These are phyloP conservation scores for Ctenopoma kingsleyae DNA, from an alignment of 2,797 vertebrate species.

Conservation along the genomic window DNA sequence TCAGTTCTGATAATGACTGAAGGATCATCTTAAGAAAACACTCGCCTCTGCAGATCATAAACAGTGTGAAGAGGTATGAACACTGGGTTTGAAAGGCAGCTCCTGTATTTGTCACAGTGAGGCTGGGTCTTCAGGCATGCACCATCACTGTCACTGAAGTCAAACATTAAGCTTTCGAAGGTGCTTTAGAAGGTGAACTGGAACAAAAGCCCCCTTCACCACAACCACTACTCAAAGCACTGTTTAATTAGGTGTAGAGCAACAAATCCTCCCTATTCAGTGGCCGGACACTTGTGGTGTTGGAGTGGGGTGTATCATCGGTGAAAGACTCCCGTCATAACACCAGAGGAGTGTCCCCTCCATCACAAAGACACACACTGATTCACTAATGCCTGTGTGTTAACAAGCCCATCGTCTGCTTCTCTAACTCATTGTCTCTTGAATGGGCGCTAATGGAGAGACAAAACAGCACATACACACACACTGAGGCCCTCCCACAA, in stretches of 20 bases:
- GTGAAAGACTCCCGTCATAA: conserved; percentile 78
- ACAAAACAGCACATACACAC: conserved; percentile 69
- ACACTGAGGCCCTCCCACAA: conserved; percentile 63
- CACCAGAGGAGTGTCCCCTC: conserved; percentile 74
- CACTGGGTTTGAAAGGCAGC: conserved; percentile 13
- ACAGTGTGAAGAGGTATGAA: conserved; percentile 20
- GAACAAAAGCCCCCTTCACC: conserved; percentile 72
- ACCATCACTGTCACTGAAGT: conserved; percentile 56
- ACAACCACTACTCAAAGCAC: conserved; percentile 74
- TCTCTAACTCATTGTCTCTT: conserved; percentile 78
- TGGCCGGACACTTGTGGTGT: conserved; percentile 74
- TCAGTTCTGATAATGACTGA: conserved; percentile 8
- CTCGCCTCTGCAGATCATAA: conserved; percentile 13
- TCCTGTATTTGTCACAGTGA: conserved; percentile 17
- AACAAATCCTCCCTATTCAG: conserved; percentile 83
- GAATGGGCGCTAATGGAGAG: conserved; percentile 81
- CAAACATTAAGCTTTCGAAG: conserved; percentile 66
- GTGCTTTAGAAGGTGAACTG: conserved; percentile 74
- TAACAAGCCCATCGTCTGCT: conserved; percentile 81
- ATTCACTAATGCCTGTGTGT: conserved; percentile 79
- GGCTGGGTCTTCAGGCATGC: conserved; percentile 2
- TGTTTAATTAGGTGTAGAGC: conserved; percentile 83
- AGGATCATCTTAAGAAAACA: neutral
- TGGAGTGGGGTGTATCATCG: conserved; percentile 74
- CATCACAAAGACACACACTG: conserved; percentile 75